Evolutionary conservation across 92 coral and sea anemone genomes (phyloP).

Genomic region (Montipora capitata): DNA sequence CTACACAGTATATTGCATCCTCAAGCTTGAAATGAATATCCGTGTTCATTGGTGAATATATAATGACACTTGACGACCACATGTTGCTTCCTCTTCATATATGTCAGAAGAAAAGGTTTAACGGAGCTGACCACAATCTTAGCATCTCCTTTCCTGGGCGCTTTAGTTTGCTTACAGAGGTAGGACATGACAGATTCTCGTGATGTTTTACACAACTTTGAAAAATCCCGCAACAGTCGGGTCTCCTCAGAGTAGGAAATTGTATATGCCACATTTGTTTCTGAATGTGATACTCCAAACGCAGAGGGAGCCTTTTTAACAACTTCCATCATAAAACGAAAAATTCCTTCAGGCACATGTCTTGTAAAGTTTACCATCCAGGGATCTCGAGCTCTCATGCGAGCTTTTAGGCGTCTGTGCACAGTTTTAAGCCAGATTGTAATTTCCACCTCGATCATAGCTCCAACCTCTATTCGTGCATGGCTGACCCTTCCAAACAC

Average conservation of each 20-base stretch:
- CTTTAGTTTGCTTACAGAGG: constrained; percentile 55
- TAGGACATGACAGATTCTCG: constrained; percentile 41
- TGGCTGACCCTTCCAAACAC: constrained; percentile 45
- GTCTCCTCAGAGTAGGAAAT: constrained; percentile 34
- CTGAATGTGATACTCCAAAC: constrained; percentile 32
- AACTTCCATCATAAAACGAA: constrained; percentile 34
- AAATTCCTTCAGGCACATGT: constrained; percentile 63
- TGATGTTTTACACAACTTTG: constrained; percentile 36
- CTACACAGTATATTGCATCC: neutral
- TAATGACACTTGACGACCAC: constrained; percentile 56
- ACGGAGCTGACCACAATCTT: constrained; percentile 32
- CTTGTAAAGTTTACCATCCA: constrained; percentile 62
- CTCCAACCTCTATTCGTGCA: constrained; percentile 36
- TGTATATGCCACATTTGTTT: constrained; percentile 21
- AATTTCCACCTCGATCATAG: constrained; percentile 57
- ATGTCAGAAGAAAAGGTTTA: constrained; percentile 61
- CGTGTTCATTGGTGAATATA: constrained; percentile 62
- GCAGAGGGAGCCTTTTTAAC: constrained; percentile 42
- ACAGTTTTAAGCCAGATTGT: constrained; percentile 46
- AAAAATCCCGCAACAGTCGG: constrained; percentile 53
- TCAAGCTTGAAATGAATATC: constrained; percentile 45
- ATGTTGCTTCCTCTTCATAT: constrained; percentile 53
- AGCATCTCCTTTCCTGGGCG: constrained; percentile 50
- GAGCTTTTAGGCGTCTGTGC: constrained; percentile 53
- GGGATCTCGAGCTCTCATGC: constrained; percentile 61